A percentile compares a stretch with the other conserved stretches of the same genome.
phyloP scores from a whole-genome alignment of 2,888 invertebrate species.

The Stenodera caucasica region DNA sequence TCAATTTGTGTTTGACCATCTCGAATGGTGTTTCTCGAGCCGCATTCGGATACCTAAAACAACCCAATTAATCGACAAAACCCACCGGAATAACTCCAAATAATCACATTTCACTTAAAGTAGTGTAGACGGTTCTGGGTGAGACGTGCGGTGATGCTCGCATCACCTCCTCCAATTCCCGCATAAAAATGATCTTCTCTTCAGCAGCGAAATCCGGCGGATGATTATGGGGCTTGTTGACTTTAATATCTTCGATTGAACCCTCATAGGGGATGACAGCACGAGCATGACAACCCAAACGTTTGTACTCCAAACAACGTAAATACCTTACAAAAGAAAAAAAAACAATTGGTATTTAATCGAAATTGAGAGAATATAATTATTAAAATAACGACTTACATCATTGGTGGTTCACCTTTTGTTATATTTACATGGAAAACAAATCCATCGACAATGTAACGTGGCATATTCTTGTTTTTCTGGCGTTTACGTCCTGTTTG shows the following conservation, averaged over 20 bases:
- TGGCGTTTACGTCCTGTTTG: constrained; percentile 31
- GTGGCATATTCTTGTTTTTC: constrained; percentile 50
- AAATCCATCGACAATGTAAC: constrained; percentile 54
- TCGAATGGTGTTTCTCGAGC: constrained; percentile 49
- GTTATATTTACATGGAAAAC: constrained; percentile 54
- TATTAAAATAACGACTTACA: constrained; percentile 41
- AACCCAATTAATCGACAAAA: too few species aligned
- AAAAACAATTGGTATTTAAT: too few species aligned
- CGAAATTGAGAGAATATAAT: too few species aligned
- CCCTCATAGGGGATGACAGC: constrained; percentile 51
- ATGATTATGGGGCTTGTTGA: constrained; percentile 52
- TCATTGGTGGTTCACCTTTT: constrained; percentile 53
- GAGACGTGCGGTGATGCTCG: constrained; percentile 43
- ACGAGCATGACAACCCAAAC: constrained; percentile 51
- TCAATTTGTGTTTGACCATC: constrained; percentile 49
- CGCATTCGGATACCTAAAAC: constrained; percentile 50
- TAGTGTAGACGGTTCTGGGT: constrained; percentile 45
- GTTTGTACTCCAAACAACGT: constrained; percentile 52
- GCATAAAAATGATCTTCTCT: constrained; percentile 51
- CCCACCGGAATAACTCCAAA: too few species aligned
- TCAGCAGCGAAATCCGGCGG: constrained; percentile 52
- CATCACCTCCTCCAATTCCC: constrained; percentile 50
- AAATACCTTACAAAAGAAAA: constrained; percentile 47
- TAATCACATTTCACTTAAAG: constrained; percentile 46
- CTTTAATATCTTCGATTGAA: constrained; percentile 49